Evolutionary conservation across 2,113 vertebrate species (phyloP).

Genomic region (Zapornia atra): DNA sequence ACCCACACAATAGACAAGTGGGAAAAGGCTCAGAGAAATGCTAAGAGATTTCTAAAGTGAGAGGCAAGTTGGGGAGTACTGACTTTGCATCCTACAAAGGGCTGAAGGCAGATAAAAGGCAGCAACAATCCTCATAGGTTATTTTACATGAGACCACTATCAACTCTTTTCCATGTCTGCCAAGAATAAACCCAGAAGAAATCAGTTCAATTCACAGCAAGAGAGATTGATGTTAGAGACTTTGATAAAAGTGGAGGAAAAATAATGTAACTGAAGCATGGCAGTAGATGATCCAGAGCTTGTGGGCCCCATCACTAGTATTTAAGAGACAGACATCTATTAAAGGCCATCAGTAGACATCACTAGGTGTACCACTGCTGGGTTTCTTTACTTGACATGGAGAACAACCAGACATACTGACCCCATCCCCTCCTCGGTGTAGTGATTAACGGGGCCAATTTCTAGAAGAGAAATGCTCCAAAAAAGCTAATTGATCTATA

Average conservation of each 20-base stretch:
- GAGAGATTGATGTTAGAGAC: neutral
- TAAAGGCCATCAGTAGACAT: neutral
- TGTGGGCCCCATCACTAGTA: neutral
- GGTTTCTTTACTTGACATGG: neutral
- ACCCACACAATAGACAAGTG: neutral
- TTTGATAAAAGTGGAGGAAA: neutral
- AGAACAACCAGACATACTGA: neutral
- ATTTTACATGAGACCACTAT: neutral
- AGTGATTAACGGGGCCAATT: neutral
- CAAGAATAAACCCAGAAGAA: neutral
- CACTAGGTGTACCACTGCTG: too few species aligned
- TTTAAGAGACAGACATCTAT: neutral
- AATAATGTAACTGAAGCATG: accelerated
- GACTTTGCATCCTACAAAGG: neutral
- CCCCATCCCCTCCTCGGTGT: neutral
- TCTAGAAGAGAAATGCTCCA: neutral
- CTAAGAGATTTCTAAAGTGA: neutral
- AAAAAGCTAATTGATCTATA: neutral
- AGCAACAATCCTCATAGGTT: neutral
- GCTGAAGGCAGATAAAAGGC: neutral
- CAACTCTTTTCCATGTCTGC: neutral
- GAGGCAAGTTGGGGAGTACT: neutral
- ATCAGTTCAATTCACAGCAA: neutral
- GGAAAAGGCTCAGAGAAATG: neutral
- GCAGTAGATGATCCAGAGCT: neutral